Conservation (phyloP, 2,888 invertebrate genomes). For the Conus canariensis region DNA sequence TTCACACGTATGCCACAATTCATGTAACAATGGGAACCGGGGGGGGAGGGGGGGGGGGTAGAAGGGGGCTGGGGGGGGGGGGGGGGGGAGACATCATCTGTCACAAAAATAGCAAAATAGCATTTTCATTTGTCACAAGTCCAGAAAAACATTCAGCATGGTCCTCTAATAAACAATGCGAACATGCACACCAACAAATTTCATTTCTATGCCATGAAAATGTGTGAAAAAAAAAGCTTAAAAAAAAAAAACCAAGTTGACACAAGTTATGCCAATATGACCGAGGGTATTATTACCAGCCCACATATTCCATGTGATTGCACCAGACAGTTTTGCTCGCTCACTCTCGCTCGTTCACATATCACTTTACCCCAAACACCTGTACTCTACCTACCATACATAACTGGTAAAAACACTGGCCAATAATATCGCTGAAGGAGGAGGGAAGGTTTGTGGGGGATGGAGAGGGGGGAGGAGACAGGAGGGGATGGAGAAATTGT, state of each 20-base stretch:
- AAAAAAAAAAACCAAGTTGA: too few relatives aligned
- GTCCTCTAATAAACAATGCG: neutral
- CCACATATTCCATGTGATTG: too few relatives aligned
- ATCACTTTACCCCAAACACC: too few relatives aligned
- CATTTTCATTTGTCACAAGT: neutral
- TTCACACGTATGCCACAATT: constrained; percentile 9
- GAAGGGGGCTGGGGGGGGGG: neutral
- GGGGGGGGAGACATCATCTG: neutral
- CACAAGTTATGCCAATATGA: too few relatives aligned
- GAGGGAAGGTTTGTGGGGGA: too few relatives aligned
- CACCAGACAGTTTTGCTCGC: neutral
- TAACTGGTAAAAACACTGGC: too few relatives aligned
- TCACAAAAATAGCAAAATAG: constrained; percentile 32
- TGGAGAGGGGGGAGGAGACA: too few relatives aligned
- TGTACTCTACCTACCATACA: too few relatives aligned
- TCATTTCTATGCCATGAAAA: neutral
- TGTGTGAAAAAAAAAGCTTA: too few relatives aligned
- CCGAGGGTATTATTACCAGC: too few relatives aligned
- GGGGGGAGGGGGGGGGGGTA: neutral
- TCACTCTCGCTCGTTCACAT: neutral
- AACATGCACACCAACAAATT: neutral
- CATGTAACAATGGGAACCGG: neutral
- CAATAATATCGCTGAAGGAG: too few relatives aligned
- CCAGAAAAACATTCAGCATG: neutral
- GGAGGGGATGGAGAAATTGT: too few relatives aligned